Base-by-base conservation (phyloP, 2,888 invertebrate species). In the Tortrix viridana region DNA sequence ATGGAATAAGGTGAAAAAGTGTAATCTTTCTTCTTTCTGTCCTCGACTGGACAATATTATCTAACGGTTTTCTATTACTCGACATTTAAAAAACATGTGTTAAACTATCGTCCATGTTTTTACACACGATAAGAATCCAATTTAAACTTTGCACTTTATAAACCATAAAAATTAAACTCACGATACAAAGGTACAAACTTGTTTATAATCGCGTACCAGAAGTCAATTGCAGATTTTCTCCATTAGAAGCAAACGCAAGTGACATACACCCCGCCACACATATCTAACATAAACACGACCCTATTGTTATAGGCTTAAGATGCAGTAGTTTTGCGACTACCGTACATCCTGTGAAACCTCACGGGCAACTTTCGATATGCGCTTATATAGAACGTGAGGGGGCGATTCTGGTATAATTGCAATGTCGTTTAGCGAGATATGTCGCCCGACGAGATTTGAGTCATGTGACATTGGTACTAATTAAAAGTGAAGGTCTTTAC, bases 321-420 rank as follows among this genome's bases (percentile, higher is more conserved):
- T 50, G 18, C 5, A 20, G 26, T n/a, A 41, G 16, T 6, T 14
- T n/a, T 2, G 14, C 16, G 41, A 5, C 41, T 14, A n/a, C 16
- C 6, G 50, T 62, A 62, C 75, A 72, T 78, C 79, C 77, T 72
- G 75, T 71, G 41, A 60, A 74, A 76, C 71, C 52, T 47, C 71
- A 58, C 75, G 9, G 66, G 71, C 77, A 57, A 67, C 77, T 78
- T 77, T 77, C 78, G 57, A 57, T 62, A 50, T 46, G 56, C 56
- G 23, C 62, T 56, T 61, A 61, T 50, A 61, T 44, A 62, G 50
- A 38, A 50, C 56, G 61, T 56, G 56, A 56, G 49, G 60, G 49
- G 62, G 56, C 50, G 50, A 60, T 60, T 43, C 62, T 62, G 14
- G 37, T 5, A 22, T 50, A 44, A 57, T 62, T 62, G 37, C 48